These are phyloP conservation scores for Helleia helle DNA, from an alignment of 2,888 invertebrate species.

Conservation along the genomic window DNA sequence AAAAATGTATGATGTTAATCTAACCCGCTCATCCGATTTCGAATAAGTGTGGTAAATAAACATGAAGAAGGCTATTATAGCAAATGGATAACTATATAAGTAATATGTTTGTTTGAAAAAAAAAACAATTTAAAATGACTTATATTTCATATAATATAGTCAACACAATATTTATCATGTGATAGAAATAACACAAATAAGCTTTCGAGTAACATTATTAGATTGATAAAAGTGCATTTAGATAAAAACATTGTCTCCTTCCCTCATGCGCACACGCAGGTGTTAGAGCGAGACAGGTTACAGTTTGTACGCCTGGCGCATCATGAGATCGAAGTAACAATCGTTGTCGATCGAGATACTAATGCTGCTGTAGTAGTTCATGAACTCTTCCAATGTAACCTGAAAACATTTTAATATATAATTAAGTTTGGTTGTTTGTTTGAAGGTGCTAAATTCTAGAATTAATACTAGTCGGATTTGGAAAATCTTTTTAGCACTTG, in stretches of 20 bases:
- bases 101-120: too few relatives aligned
- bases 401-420: slow-evolving; percentile 59
- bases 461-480: too few relatives aligned
- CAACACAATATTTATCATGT: not conserved
- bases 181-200: not conserved
- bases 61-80: too few relatives aligned
- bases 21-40: too few relatives aligned
- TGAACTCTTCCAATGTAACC: slow-evolving; percentile 94
- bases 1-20: too few relatives aligned
- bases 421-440: too few relatives aligned
- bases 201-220: too few relatives aligned
- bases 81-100: too few relatives aligned
- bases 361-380: slow-evolving; percentile 94
- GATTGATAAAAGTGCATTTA: not conserved
- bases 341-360: slow-evolving; percentile 97
- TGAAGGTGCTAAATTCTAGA: too few relatives aligned
- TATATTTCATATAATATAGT: not conserved
- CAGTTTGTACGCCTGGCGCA: slow-evolving; percentile 92
- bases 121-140: not conserved
- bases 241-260: not conserved
- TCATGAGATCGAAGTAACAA: slow-evolving; percentile 95
- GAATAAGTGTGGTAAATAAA: too few relatives aligned
- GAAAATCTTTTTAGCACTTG: too few relatives aligned
- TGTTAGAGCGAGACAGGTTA: slow-evolving; percentile 52
- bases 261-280: not conserved